Conservation (phyloP, 2,113 vertebrate genomes). For the Corythornis cristatus region DNA sequence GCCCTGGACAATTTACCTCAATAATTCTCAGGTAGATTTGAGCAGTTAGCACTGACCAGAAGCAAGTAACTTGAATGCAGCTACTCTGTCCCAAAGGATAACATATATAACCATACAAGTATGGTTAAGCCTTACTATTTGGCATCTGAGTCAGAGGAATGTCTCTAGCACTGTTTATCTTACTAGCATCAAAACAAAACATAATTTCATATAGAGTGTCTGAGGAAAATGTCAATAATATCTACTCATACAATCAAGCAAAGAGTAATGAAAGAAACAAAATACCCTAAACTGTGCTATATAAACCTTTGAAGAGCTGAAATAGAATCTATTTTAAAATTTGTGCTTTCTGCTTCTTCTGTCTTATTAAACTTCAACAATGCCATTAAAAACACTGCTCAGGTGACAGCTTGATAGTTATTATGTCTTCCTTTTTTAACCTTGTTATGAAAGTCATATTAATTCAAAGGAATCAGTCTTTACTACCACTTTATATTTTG, state of each 20-base stretch:
- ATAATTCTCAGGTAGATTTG: neutral
- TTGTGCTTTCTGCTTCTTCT: neutral
- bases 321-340: neutral
- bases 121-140: neutral
- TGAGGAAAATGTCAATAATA: neutral
- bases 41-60: neutral
- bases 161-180: neutral
- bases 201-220: neutral
- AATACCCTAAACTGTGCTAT: neutral
- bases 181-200: neutral
- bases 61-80: neutral
- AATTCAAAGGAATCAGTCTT: neutral
- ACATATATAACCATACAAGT: neutral
- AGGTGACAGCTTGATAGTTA: neutral
- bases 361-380: neutral
- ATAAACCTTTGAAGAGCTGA: neutral
- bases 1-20: neutral
- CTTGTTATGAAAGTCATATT: neutral
- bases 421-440: neutral
- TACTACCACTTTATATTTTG: neutral
- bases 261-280: neutral
- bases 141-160: neutral
- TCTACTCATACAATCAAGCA: neutral
- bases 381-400: neutral
- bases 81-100: neutral